phyloP scores from a whole-genome alignment of 2,888 invertebrate genomes.

The Exocentrus adspersus region DNA sequence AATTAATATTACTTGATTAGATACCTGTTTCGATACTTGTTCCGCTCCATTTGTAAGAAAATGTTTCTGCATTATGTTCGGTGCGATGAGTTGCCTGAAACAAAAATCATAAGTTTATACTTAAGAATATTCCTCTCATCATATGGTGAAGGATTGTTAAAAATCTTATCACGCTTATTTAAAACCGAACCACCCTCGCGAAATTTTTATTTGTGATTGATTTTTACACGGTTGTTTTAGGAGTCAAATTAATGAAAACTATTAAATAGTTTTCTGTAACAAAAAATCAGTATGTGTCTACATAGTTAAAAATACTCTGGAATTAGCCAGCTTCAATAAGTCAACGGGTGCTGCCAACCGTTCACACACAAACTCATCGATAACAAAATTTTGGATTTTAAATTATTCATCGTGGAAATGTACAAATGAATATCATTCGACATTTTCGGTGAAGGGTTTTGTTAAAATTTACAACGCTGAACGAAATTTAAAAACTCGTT shows the following conservation, averaged over 20 bases:
- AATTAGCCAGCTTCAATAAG: too few relatives aligned
- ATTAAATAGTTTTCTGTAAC: too few relatives aligned
- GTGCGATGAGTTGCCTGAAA: slow-evolving; percentile 91
- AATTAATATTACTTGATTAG: slow-evolving; percentile 49
- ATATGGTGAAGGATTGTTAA: too few relatives aligned
- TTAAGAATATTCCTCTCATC: too few relatives aligned
- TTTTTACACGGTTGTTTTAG: too few relatives aligned
- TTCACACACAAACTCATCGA: neutral
- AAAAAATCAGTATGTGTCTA: too few relatives aligned
- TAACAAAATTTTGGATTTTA: neutral
- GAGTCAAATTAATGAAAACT: too few relatives aligned
- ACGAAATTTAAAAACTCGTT: slow-evolving; percentile 10
- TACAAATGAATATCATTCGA: neutral
- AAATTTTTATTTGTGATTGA: too few relatives aligned
- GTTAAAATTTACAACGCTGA: slow-evolving; percentile 2
- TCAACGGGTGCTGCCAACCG: too few relatives aligned
- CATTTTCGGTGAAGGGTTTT: neutral
- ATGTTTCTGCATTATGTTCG: slow-evolving; percentile 91
- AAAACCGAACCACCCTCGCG: too few relatives aligned
- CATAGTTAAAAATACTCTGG: too few relatives aligned
- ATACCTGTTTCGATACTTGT: slow-evolving; percentile 83
- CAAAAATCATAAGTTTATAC: slow-evolving; percentile 56
- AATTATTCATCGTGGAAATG: neutral
- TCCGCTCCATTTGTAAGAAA: slow-evolving; percentile 87
- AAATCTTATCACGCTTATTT: too few relatives aligned